A percentile compares a stretch with the other conserved stretches of the same genome.
Conservation (phyloP, 2,113 vertebrate species). For the Callipepla californica region DNA sequence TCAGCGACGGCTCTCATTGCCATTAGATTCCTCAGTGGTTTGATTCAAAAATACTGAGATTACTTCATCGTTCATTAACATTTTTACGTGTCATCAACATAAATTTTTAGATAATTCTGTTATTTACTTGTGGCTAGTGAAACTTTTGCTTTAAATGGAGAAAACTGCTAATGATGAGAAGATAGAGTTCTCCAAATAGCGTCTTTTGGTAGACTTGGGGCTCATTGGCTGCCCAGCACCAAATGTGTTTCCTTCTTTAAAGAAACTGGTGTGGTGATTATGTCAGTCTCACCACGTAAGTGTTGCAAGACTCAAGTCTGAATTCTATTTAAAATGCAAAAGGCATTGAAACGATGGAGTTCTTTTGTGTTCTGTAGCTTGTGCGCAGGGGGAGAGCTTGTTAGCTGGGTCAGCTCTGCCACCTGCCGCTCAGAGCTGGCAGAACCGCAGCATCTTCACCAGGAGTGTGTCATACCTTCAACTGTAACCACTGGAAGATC, state of each 20-base stretch:
- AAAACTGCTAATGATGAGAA: neutral
- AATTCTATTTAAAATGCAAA: constrained; percentile 12
- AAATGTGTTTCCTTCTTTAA: neutral
- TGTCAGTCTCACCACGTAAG: neutral
- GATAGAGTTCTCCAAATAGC: neutral
- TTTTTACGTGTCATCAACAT: neutral
- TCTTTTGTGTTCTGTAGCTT: neutral
- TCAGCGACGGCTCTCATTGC: accelerated
- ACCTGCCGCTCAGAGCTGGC: constrained; percentile 74
- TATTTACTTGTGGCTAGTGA: neutral
- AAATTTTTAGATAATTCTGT: neutral
- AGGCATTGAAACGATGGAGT: neutral
- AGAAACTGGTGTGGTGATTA: neutral
- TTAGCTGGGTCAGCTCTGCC: constrained; percentile 75
- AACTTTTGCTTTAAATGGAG: neutral
- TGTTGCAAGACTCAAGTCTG: neutral
- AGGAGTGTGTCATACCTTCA: accelerated
- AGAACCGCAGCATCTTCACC: neutral
- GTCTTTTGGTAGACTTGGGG: neutral
- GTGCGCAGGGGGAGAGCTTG: neutral
- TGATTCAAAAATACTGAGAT: neutral
- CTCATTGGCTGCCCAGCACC: neutral
- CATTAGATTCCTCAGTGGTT: neutral
- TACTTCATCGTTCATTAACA: neutral
- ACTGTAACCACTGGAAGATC: accelerated